Evolutionary conservation across 1,140 invertebrate genomes (phyloP).

Genomic region (Pseudomyrmex flavicornis): DNA sequence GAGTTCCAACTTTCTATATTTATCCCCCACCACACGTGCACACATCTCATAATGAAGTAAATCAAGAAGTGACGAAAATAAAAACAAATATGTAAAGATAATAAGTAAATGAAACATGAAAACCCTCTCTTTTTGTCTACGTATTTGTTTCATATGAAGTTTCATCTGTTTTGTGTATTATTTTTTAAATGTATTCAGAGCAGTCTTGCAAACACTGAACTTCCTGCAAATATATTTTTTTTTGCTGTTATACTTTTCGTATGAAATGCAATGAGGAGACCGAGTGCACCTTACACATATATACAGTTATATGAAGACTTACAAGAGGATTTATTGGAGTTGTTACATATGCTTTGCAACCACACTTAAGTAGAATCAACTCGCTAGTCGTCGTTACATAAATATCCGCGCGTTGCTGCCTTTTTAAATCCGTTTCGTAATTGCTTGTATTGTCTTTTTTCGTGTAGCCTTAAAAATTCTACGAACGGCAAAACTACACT

Average conservation of each 20-base stretch:
- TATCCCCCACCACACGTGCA: too few species aligned
- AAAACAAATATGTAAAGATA: too few species aligned
- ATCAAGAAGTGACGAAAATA: too few species aligned
- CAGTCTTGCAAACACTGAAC: background rate
- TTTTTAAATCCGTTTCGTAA: slow-evolving; percentile 79
- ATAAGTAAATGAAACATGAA: too few species aligned
- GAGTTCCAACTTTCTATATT: too few species aligned
- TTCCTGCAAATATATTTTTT: background rate
- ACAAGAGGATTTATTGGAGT: slow-evolving; percentile 73
- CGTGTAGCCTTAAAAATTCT: too few species aligned
- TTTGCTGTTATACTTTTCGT: background rate
- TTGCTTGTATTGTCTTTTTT: slow-evolving; percentile 67
- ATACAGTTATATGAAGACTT: background rate
- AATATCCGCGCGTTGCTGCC: slow-evolving; percentile 74
- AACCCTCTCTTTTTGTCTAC: too few species aligned
- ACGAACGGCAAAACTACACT: too few species aligned
- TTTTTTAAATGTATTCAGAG: too few species aligned
- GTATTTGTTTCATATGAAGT: too few species aligned
- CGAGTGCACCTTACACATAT: background rate
- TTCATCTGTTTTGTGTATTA: too few species aligned
- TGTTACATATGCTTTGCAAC: slow-evolving; percentile 76
- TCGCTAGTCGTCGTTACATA: slow-evolving; percentile 77
- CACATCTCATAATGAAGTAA: too few species aligned
- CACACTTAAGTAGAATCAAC: slow-evolving; percentile 45
- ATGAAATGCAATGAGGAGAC: background rate